phyloP scores from a whole-genome alignment of 2,797 vertebrate genomes.

The Neoniphon sammara region DNA sequence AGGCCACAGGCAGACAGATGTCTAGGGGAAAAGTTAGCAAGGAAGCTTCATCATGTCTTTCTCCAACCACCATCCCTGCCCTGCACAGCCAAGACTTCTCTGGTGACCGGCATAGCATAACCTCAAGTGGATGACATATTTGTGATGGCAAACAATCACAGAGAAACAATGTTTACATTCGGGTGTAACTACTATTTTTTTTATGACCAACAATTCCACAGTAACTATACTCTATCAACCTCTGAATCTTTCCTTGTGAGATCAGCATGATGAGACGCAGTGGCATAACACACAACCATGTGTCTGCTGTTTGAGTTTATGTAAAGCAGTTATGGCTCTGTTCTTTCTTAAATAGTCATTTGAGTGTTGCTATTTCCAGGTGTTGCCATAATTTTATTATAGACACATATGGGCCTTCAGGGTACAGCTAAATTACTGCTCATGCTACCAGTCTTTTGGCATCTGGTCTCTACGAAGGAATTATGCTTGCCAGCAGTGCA shows the following conservation, averaged over 20 bases:
- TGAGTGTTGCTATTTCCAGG: conserved; percentile 15
- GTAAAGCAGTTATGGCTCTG: conserved; percentile 29
- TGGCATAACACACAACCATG: conserved; percentile 48
- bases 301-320: conserved; percentile 46
- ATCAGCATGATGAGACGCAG: conserved; percentile 48
- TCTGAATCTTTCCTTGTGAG: conserved; percentile 45
- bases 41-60: conserved; percentile 70
- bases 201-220: conserved; percentile 52
- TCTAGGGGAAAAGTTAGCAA: conserved; percentile 66
- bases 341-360: conserved; percentile 33
- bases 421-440: neutral
- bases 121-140: conserved; percentile 75
- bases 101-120: conserved; percentile 72
- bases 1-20: conserved; percentile 78
- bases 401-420: neutral
- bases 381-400: conserved; percentile 38
- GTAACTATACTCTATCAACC: conserved; percentile 59
- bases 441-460: neutral
- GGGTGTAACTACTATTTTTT: conserved; percentile 61
- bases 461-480: neutral
- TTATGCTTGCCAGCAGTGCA: neutral
- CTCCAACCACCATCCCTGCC: conserved; percentile 68
- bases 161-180: conserved; percentile 64
- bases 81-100: conserved; percentile 73
- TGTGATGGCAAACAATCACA: conserved; percentile 68